phyloP scores from a whole-genome alignment of 2,888 invertebrate species.

The Syrphus vitripennis region DNA sequence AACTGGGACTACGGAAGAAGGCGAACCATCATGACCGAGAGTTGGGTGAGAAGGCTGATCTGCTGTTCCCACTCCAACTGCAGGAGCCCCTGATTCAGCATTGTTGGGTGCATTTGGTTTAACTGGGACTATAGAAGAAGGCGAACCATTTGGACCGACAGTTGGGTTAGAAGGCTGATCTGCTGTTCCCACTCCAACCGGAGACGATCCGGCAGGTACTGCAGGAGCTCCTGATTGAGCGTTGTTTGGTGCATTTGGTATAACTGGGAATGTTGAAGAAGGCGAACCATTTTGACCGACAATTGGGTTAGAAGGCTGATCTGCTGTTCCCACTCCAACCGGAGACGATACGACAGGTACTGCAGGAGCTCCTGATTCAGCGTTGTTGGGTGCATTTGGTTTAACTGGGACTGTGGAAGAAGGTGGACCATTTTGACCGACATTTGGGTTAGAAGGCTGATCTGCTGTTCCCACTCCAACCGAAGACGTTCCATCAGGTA shows the following conservation, averaged over 20 bases:
- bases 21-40: too few species aligned
- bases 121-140: not conserved
- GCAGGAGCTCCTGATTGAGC: not conserved
- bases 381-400: too few species aligned
- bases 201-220: not conserved
- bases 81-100: not conserved
- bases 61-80: not conserved
- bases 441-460: not conserved
- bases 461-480: not conserved
- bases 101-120: not conserved
- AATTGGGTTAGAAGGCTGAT: not conserved
- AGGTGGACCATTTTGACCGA: not conserved
- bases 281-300: not conserved
- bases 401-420: too few species aligned
- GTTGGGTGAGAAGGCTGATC: too few species aligned
- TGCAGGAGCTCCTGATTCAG: too few species aligned
- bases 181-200: too few species aligned
- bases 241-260: not conserved
- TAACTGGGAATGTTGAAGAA: not conserved
- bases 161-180: not conserved
- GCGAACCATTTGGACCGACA: not conserved
- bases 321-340: not conserved
- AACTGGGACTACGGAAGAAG: not conserved
- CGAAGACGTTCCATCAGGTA: too few species aligned
- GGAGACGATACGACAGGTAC: too few species aligned